Evolutionary conservation across 2,797 vertebrate species (phyloP), one percentile per base, ranked within the genome.

Genomic region (Etheostoma nigrum): DNA sequence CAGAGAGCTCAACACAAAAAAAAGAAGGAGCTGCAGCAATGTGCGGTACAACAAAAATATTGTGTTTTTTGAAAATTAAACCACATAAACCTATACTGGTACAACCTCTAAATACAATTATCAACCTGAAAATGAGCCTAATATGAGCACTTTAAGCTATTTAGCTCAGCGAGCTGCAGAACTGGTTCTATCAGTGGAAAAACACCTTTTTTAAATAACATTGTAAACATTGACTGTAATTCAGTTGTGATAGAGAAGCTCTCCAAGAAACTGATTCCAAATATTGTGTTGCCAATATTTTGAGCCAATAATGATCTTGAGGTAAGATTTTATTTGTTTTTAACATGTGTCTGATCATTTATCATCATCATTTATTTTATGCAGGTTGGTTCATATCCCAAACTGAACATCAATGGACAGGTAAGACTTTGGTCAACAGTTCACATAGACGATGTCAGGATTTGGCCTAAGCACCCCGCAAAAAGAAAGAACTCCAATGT

Each of bases 271-370:
- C 58, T 19, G 10, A 21, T 48, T 12, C 52, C 6, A 33, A 51
- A 59, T 19, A 44, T 1, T 51, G 19, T 53, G 18, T 45, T 19
- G 51, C 27, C 27, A 75, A 23, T 65, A 23, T 30, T 18, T 48
- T 48, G 6, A 30, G 7, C 3, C 53, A 54, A 42, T 45, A 73
- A 67, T 49, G 19, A 6, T 12, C 18, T 27, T 60, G 59, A 78
- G 52, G 57, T 62, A 49, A 71, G 30, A 64, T 65, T 72, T 44
- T 64, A 76, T 64, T 67, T 66, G 27, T 57, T 74, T 76, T 67
- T 44, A 76, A 69, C 27, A 68, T 71, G 69, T 79, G 57, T 74
- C 49, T 62, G 42, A 54, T 70, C 0, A 57, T 40, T 69, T 73
- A 40, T 40, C 36, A 40, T 40, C 36, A 40, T 40, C 10, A 3